phyloP scores from a whole-genome alignment of 2,797 vertebrate genomes.

The Premnoplex brunnescens region DNA sequence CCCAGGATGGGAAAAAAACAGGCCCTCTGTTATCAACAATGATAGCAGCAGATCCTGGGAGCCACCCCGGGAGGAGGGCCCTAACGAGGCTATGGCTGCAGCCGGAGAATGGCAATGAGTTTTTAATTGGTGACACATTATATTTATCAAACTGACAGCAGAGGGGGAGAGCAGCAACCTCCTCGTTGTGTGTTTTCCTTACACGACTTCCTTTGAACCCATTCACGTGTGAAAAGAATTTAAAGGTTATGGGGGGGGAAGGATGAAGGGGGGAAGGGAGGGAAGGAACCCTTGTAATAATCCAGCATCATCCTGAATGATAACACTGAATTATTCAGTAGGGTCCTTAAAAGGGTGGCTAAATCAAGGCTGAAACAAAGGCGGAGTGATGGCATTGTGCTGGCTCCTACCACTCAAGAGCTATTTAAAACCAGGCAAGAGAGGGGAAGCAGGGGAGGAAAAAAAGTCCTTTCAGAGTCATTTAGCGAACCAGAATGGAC shows the following conservation, averaged over 20 bases:
- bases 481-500: constrained; percentile 77
- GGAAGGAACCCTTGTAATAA: constrained; percentile 51
- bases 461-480: constrained; percentile 75
- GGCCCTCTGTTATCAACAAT: constrained; percentile 82
- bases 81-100: constrained; percentile 90
- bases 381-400: constrained; percentile 76
- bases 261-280: constrained; percentile 72
- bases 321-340: constrained; percentile 97
- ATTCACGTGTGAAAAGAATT: constrained; percentile 76
- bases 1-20: constrained; percentile 86
- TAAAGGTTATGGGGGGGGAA: constrained; percentile 78
- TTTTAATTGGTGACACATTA: constrained; percentile 98
- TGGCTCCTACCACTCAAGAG: constrained; percentile 49
- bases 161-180: constrained; percentile 80
- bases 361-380: constrained; percentile 85
- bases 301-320: constrained; percentile 83
- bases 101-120: constrained; percentile 89
- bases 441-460: constrained; percentile 38
- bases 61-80: constrained; percentile 86
- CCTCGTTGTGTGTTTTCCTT: constrained; percentile 87
- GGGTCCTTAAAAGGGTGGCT: constrained; percentile 83
- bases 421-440: constrained; percentile 78
- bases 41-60: constrained; percentile 79
- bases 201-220: constrained; percentile 82
- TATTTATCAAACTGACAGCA: constrained; percentile 95